Evolutionary conservation across 92 coral and sea anemone species (phyloP), one percentile per base, ranked within the genome.

Genomic region (Parazoanthus darwini): DNA sequence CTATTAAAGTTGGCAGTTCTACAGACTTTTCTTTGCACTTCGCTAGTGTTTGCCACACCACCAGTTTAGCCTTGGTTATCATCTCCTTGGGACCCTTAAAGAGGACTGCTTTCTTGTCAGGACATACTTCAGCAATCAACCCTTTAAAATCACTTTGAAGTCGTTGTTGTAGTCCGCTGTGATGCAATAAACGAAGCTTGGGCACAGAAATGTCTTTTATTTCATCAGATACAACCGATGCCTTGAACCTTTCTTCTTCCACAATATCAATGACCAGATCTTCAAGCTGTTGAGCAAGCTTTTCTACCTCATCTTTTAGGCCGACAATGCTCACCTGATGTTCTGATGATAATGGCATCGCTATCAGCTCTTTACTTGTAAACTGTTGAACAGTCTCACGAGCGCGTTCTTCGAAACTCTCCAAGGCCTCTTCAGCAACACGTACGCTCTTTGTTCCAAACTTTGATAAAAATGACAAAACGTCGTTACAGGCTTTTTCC

Each of bases 221-320:
- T 35, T 51, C 35, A 3, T 82, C 66, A 0, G 86, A 54, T 36
- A 59, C 77, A 70, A 90, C 84, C 5, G 92, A 86, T 16, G 92
- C 91, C 51, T 92, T 88, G 56, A 84, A 79, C 18, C 44, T 82
- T 9, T 85, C 66, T 46, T 85, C 75, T 81, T 80, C 80, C 16
- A 90, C 91, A 7, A 93, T 90, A n/a, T 58, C 90, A 66, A 46
- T 23, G 42, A 78, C 85, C 77, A 93, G 33, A 16, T 80, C 90
- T 4, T 92, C 70, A 43, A 92, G 85, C 18, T 76, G 84, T 42
- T 90, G 88, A 14, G 42, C 83, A 11, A 90, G 9, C 6, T 5
- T 72, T 2, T 88, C 82, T 33, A 90, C 93, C 48, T 81, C 81
- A 58, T 85, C 90, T 9, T 89, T 93, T 15, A 50, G 50, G 1